Base-by-base conservation (phyloP, 2,888 invertebrate species). In the Campoplex capitator region DNA sequence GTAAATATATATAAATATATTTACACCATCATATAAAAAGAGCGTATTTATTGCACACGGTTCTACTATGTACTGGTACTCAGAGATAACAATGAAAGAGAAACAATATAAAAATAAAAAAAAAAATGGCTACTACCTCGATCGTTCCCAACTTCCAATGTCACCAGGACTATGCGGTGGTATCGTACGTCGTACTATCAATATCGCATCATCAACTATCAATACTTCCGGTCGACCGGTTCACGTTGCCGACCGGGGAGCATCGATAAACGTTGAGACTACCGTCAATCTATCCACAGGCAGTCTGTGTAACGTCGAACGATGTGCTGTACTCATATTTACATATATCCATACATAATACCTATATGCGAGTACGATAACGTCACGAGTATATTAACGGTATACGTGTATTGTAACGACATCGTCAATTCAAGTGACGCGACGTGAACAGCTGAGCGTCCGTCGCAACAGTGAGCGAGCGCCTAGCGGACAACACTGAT, bases 131-230 rank as follows among this genome's bases (percentile, higher is more conserved):
- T 54, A 18, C 38, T 35, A 38, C 28, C 51, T 62, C 42, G 62
- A 16, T 62, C 51, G 71, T n/a, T 77, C n/a, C 28, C 16, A 76
- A 65, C n/a, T 76, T 76, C 38, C 23, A 23, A 58, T 71, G 62
- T 76, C 76, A 83, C 70, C 70, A 58, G 68, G 48, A n/a, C 67
- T 62, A 54, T 65, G 58, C 54, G 23, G 54, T 16, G 13, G 77
- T 38, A 28, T 23, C 48, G 68, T 56, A 67, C 56, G 62, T 35
- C 9, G 62, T 67, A 38, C 83, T 65, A 77, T 71, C 83, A 71
- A 77, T 83, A 83, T 83, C 83, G 77, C 71, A 58, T 83, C 83
- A 77, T 77, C 77, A 70, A 56, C 83, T 83, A 83, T 83, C 83
- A 65, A 77, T 77, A 77, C 77, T 83, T 83, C 71, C 77, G 70